A percentile compares a stretch with the other conserved stretches of the same genome.
phyloP scores from a whole-genome alignment of 2,797 vertebrate genomes.

The Coracias cyanogaster region DNA sequence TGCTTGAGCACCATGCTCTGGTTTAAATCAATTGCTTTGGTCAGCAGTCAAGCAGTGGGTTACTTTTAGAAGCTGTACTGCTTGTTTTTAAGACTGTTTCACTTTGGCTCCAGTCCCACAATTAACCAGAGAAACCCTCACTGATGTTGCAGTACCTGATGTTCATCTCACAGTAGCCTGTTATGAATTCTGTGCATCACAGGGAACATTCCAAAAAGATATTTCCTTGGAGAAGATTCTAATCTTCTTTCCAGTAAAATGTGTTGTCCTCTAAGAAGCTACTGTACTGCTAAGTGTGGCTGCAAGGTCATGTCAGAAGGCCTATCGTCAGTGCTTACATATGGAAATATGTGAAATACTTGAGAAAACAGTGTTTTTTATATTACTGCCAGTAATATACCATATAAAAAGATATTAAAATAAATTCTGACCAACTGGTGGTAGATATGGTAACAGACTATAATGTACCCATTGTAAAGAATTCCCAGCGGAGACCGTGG shows the following conservation, averaged over 20 bases:
- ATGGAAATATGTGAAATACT: conserved; percentile 72
- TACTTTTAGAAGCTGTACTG: conserved; percentile 50
- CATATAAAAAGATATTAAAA: conserved; percentile 79
- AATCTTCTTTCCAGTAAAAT: conserved; percentile 14
- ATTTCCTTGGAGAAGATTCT: conserved; percentile 36
- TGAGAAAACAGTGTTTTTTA: conserved; percentile 72
- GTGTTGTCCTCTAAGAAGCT: conserved; percentile 55
- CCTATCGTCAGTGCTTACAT: conserved; percentile 57
- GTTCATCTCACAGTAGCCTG: not conserved
- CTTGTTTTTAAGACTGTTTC: conserved; percentile 31
- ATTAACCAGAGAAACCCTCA: conserved; percentile 6
- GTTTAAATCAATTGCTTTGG: conserved; percentile 52
- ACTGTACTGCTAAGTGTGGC: conserved; percentile 26
- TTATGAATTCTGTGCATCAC: not conserved
- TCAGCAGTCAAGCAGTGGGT: conserved; percentile 18
- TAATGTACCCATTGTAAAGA: conserved; percentile 80
- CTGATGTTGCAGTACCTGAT: not conserved
- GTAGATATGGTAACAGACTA: conserved; percentile 74
- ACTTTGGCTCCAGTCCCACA: conserved; percentile 3
- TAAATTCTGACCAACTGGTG: conserved; percentile 72
- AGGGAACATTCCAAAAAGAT: not conserved
- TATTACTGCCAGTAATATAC: conserved; percentile 77
- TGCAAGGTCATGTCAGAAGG: conserved; percentile 63
- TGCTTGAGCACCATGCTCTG: not conserved
- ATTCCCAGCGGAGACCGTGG: conserved; percentile 71